Percentiles rank a stretch among this genome's conserved stretches.
phyloP scores from a whole-genome alignment of 2,888 invertebrate species.

The Megalurothrips usitatus region DNA sequence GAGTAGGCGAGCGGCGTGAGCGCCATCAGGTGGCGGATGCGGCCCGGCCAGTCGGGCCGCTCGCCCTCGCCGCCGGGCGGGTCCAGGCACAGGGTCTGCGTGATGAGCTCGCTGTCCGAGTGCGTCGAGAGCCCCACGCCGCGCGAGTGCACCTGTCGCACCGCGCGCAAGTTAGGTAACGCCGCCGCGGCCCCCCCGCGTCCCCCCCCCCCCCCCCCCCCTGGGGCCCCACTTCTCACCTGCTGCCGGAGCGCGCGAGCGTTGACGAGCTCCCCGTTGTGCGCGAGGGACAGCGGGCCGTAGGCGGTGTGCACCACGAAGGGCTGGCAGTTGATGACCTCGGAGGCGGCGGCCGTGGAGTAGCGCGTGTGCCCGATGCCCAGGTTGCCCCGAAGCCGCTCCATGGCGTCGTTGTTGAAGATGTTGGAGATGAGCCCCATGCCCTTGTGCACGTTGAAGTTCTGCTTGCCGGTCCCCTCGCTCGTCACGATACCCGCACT shows the following conservation, averaged over 20 bases:
- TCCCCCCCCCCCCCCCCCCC: not conserved
- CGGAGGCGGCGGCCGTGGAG: slow-evolving; percentile 92
- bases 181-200: no score
- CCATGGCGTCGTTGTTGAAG: slow-evolving; percentile 85
- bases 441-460: slow-evolving; percentile 82
- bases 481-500: slow-evolving; percentile 97
- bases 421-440: slow-evolving; percentile 95
- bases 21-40: slow-evolving; percentile 89
- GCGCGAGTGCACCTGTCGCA: slow-evolving; percentile 72
- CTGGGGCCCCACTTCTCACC: slow-evolving; percentile 50
- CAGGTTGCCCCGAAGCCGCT: slow-evolving; percentile 77
- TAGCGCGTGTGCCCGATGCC: slow-evolving; percentile 97
- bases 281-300: slow-evolving; percentile 91
- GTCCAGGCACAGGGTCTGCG: slow-evolving; percentile 89
- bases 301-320: slow-evolving; percentile 97
- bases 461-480: slow-evolving; percentile 73
- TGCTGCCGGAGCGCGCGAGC: slow-evolving; percentile 81
- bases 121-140: slow-evolving; percentile 95
- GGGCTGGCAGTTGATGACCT: slow-evolving; percentile 94
- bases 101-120: slow-evolving; percentile 95
- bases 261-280: slow-evolving; percentile 96
- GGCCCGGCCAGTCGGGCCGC: slow-evolving; percentile 88
- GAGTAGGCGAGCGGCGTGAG: slow-evolving; percentile 92
- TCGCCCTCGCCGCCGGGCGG: slow-evolving; percentile 70
- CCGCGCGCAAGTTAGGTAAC: no score